phyloP scores from a whole-genome alignment of 2,113 vertebrate species.

The Notothenia coriiceps region DNA sequence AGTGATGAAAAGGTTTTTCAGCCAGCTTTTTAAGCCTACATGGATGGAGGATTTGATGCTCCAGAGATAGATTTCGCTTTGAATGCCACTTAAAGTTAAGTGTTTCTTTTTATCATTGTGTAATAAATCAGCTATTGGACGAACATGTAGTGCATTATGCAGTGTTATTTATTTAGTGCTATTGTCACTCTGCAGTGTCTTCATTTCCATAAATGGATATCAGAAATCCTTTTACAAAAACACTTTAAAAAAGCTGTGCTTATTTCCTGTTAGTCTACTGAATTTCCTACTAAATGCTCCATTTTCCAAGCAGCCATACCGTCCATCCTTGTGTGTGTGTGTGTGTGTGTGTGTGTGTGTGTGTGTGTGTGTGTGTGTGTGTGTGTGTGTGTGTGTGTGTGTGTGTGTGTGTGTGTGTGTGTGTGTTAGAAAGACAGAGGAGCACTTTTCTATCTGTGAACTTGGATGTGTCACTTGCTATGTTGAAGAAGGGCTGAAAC shows the following conservation, averaged over 20 bases:
- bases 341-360: no score
- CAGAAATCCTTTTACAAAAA: conserved; percentile 16
- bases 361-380: no score
- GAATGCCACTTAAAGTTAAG: not conserved
- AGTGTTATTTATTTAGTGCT: not conserved
- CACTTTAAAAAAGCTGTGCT: not conserved
- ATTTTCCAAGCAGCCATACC: conserved; percentile 6
- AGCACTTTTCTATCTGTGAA: conserved; percentile 58
- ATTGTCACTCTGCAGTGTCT: not conserved
- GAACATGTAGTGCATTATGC: not conserved
- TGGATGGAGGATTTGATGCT: not conserved
- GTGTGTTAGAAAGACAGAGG: conserved; percentile 19
- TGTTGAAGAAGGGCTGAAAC: conserved; percentile 78
- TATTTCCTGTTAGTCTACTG: conserved; percentile 25
- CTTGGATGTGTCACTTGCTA: conserved; percentile 78
- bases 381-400: no score
- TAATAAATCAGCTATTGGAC: not conserved
- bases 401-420: no score
- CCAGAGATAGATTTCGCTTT: not conserved
- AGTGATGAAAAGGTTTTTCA: not conserved
- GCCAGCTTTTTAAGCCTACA: not conserved
- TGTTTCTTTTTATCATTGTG: not conserved
- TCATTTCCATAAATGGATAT: conserved; percentile 9
- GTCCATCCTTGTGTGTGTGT: not conserved
- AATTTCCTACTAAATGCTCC: conserved; percentile 49